phyloP scores from a whole-genome alignment of 2,113 vertebrate species.

The Dromas ardeola region DNA sequence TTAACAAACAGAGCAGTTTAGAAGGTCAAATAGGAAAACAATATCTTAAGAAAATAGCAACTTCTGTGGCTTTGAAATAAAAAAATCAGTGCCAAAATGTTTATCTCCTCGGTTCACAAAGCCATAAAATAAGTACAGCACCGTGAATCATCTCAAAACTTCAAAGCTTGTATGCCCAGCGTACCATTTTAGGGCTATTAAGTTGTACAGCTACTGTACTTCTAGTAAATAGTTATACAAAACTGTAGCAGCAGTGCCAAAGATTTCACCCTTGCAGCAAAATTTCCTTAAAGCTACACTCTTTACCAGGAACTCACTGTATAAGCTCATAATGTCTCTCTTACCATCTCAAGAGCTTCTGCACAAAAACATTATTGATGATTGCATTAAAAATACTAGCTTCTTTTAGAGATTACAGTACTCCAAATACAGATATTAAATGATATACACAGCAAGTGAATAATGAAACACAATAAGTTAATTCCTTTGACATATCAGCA shows the following conservation, averaged over 20 bases:
- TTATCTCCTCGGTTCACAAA: conserved; percentile 67
- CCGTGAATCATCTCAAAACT: conserved; percentile 60
- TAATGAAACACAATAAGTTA: not conserved
- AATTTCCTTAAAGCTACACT: conserved; percentile 6
- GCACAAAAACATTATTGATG: not conserved
- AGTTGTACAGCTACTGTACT: conserved; percentile 57
- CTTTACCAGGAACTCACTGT: not conserved
- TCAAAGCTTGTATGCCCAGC: conserved; percentile 63
- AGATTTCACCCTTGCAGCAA: not conserved
- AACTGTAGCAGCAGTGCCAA: conserved; percentile 25
- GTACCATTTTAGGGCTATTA: conserved; percentile 67
- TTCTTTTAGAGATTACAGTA: not conserved
- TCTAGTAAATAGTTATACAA: conserved; percentile 70
- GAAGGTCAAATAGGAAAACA: conserved; percentile 52
- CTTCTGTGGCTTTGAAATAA: conserved; percentile 37
- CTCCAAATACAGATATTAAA: not conserved
- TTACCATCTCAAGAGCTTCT: not conserved
- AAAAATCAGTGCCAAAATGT: conserved; percentile 16
- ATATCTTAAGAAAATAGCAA: conserved; percentile 47
- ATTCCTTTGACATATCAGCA: not conserved
- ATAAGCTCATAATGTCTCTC: not conserved
- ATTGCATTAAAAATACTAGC: not conserved
- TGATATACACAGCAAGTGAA: not conserved
- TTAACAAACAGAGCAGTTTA: conserved; percentile 28
- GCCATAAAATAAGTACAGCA: conserved; percentile 60